Evolutionary conservation across 1,140 invertebrate species (phyloP), one percentile per base, ranked within the genome.

Genomic region (Campoletis sonorensis): DNA sequence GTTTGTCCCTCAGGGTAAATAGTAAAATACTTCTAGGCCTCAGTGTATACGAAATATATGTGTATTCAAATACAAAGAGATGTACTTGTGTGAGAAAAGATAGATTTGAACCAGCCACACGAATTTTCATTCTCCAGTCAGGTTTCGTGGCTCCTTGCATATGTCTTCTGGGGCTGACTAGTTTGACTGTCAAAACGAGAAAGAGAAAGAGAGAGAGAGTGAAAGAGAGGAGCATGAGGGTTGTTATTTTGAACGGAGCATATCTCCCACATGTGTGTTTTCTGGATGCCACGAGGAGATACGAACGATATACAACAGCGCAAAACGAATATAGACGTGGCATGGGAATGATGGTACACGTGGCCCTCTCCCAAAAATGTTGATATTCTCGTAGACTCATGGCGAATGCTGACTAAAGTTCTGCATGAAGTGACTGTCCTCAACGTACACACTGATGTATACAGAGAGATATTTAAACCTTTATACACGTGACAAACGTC

Each of bases 191-290:
- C 76, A 49, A 26, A 26, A 67, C 16, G 40, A 51, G 11, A 23
- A 18, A 30, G 70, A 30, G 72, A 61, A 33, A 67, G 33, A 3
- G 27, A 33, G 67, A 33, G 67, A 70, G 67, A 33, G 67, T 30
- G 33, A 37, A 71, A 67, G 68, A 64, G 33, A 37, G 64, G 27
- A 82, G 70, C 73, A 79, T 40, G 71, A 81, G 82, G 82, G 82
- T 81, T 83, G 82, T 83, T 83, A 83, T 83, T 83, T 83, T 83
- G 79, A 83, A 83, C 80, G 71, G 61, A 51, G 81, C 71, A 61
- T 82, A 37, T 81, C 82, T 71, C 81, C 61, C 78, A 79, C 77
- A 83, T 83, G 82, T 83, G 80, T 70, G 67, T 30, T 70, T 30
- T 70, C 70, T 73, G 76, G 71, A 30, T 67, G 40, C 49, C 64